Conservation (phyloP, 1,140 invertebrate genomes). For the Drosophila tristis region DNA sequence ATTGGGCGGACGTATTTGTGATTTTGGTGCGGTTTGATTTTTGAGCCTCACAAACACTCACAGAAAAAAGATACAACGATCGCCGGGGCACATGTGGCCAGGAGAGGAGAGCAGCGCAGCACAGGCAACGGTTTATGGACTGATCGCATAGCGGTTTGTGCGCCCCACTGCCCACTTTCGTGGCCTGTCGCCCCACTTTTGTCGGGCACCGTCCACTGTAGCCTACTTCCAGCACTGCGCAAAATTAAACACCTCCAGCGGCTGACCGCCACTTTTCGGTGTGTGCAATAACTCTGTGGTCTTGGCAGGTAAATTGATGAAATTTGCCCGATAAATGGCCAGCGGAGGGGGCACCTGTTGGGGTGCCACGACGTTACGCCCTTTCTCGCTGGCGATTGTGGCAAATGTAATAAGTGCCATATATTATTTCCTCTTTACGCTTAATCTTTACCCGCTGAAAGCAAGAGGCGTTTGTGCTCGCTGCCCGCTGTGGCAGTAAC, state of each 20-base stretch:
- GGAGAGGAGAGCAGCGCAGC: constrained; percentile 6
- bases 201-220: constrained; percentile 43
- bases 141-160: constrained; percentile 69
- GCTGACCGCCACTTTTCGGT: constrained; percentile 53
- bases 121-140: constrained; percentile 50
- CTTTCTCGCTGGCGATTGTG: constrained; percentile 11
- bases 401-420: constrained; percentile 27
- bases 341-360: constrained; percentile 42
- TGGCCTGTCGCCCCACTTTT: constrained; percentile 65
- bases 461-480: constrained; percentile 3
- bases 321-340: constrained; percentile 36
- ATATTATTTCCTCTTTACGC: constrained; percentile 26
- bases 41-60: constrained; percentile 30
- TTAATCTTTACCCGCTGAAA: constrained; percentile 34
- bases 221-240: constrained; percentile 58
- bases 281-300: constrained; percentile 46
- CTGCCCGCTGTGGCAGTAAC: background rate
- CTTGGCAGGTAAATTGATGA: constrained; percentile 57
- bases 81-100: background rate
- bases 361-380: constrained; percentile 3
- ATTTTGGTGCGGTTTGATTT: constrained; percentile 70
- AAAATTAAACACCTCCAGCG: constrained; percentile 43
- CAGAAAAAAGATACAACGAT: no score
- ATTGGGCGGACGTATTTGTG: constrained; percentile 54
- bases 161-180: constrained; percentile 63